Percentiles rank a stretch among this genome's conserved stretches.
These are phyloP conservation scores for Plebejus melissa DNA, from an alignment of 2,888 invertebrate genomes.

Conservation along the genomic window DNA sequence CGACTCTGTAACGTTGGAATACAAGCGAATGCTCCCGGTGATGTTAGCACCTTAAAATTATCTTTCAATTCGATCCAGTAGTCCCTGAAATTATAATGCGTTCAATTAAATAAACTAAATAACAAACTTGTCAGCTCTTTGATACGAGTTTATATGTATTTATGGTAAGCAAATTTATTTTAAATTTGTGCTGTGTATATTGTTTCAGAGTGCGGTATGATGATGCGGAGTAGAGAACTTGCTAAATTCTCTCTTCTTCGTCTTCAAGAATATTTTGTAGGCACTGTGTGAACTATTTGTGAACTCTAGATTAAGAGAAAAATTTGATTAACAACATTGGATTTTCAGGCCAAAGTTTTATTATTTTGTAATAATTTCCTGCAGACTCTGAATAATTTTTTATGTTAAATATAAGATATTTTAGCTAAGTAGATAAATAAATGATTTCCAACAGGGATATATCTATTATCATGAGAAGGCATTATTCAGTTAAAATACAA, in stretches of 20 bases:
- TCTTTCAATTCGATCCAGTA: too few species aligned
- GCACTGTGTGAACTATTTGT: constrained; percentile 28
- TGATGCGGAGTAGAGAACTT: constrained; percentile 60
- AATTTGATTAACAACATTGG: not conserved
- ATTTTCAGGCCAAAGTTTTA: not conserved
- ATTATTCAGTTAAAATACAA: not conserved
- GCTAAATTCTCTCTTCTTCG: not conserved
- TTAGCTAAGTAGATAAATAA: not conserved
- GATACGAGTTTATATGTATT: not conserved
- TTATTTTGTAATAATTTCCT: not conserved
- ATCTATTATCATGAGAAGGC: not conserved
- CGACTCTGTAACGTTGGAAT: too few species aligned
- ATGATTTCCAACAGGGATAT: not conserved
- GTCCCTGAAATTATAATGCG: too few species aligned
- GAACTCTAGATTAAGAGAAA: not conserved
- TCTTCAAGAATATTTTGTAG: constrained; percentile 17
- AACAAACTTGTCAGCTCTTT: not conserved
- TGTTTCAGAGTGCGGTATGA: constrained; percentile 74
- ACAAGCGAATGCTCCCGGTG: too few species aligned
- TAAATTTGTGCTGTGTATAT: constrained; percentile 33
- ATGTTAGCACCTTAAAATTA: too few species aligned
- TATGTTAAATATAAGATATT: not conserved
- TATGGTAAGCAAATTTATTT: not conserved
- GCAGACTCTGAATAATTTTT: not conserved
- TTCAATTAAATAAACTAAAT: too few species aligned